Percentiles rank a stretch among this genome's conserved stretches.
Conservation (phyloP, 2,113 vertebrate species). For the Pedionomus torquatus region DNA sequence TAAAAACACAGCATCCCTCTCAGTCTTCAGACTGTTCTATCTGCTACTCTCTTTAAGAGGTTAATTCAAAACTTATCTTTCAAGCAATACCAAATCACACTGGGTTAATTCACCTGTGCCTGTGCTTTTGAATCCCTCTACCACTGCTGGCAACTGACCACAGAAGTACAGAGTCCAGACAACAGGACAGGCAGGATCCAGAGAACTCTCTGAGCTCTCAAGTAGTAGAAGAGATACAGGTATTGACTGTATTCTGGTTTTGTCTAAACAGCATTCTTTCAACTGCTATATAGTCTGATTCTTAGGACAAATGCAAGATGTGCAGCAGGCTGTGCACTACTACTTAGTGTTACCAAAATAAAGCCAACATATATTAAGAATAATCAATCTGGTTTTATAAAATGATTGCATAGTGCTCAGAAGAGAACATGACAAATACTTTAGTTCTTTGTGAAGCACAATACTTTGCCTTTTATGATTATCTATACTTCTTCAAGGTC, state of each 20-base stretch:
- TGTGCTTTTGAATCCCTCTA: background rate
- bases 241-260: background rate
- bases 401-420: conserved; percentile 17
- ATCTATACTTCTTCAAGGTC: background rate
- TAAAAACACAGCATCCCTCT: background rate
- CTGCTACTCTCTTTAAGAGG: background rate
- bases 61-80: background rate
- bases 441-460: background rate
- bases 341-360: background rate
- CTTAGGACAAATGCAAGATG: background rate
- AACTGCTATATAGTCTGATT: background rate
- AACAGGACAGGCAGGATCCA: background rate
- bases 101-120: background rate
- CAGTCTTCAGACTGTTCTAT: background rate
- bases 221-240: background rate
- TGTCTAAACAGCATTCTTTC: background rate
- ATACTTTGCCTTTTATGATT: conserved; percentile 25
- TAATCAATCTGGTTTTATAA: conserved; percentile 29
- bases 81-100: background rate
- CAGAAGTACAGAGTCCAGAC: background rate
- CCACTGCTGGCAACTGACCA: background rate
- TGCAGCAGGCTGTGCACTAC: background rate
- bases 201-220: background rate
- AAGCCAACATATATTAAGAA: conserved; percentile 19
- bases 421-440: conserved; percentile 31